Percentiles rank a stretch among this genome's conserved stretches.
These are phyloP conservation scores for Danionella dracula DNA, from an alignment of 2,797 vertebrate genomes.

Conservation along the genomic window DNA sequence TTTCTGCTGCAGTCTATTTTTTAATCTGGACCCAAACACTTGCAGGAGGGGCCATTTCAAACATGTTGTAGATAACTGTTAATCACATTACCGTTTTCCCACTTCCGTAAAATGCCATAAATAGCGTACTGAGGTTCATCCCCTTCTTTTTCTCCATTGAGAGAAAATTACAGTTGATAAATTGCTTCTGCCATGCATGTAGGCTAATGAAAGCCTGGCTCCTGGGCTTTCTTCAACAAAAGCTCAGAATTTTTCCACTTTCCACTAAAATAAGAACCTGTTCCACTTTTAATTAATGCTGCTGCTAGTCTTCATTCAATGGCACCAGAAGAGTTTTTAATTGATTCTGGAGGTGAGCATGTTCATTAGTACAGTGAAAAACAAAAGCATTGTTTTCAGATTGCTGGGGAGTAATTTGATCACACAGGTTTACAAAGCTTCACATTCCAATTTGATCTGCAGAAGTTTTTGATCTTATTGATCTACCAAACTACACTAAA, in stretches of 20 bases:
- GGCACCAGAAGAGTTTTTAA: slow-evolving; percentile 66
- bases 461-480: slow-evolving; percentile 1
- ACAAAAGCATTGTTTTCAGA: slow-evolving; percentile 60
- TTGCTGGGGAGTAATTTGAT: slow-evolving; percentile 60
- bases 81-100: slow-evolving; percentile 81
- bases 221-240: slow-evolving; percentile 79
- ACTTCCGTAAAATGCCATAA: slow-evolving; percentile 80
- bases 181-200: slow-evolving; percentile 78
- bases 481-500: background rate
- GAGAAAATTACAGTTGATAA: slow-evolving; percentile 78
- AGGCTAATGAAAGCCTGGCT: slow-evolving; percentile 80
- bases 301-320: slow-evolving; percentile 67
- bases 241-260: slow-evolving; percentile 71
- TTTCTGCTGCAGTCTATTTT: slow-evolving; percentile 56
- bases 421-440: slow-evolving; percentile 56
- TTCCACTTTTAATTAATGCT: slow-evolving; percentile 81
- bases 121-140: slow-evolving; percentile 78
- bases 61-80: slow-evolving; percentile 80
- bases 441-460: slow-evolving; percentile 52
- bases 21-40: slow-evolving; percentile 70
- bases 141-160: slow-evolving; percentile 68
- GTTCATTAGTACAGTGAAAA: slow-evolving; percentile 64
- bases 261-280: slow-evolving; percentile 77
- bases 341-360: slow-evolving; percentile 68
- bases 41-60: slow-evolving; percentile 73